These are phyloP conservation scores for Pinctada fucata DNA, from an alignment of 2,888 invertebrate genomes.

Conservation along the genomic window DNA sequence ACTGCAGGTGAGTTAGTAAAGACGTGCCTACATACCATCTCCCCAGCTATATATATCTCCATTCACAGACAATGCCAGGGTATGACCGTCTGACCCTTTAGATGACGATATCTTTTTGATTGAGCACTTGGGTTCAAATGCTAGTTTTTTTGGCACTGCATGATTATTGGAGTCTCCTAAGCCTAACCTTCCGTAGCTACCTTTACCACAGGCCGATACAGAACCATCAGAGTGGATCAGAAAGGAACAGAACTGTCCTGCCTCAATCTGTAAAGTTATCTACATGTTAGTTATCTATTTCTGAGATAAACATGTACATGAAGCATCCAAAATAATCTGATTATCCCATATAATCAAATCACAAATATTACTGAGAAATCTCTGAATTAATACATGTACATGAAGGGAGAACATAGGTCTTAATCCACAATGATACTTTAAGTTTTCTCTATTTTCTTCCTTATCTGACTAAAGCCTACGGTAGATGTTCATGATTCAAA, in stretches of 20 bases:
- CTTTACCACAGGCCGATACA: constrained; percentile 82
- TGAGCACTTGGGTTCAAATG: constrained; percentile 78
- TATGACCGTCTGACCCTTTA: constrained; percentile 83
- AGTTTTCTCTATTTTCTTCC: too few species aligned
- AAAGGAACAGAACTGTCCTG: constrained; percentile 83
- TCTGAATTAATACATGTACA: too few species aligned
- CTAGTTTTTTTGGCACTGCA: constrained; percentile 80
- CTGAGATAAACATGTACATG: too few species aligned
- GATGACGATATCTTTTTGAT: constrained; percentile 81
- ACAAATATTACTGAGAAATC: too few species aligned
- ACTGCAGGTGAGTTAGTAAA: too few species aligned
- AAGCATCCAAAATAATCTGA: too few species aligned
- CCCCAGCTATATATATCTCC: constrained; percentile 85
- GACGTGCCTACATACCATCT: constrained; percentile 78
- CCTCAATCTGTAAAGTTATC: constrained; percentile 79
- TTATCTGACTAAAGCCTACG: too few species aligned
- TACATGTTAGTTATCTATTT: background rate
- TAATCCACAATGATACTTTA: too few species aligned
- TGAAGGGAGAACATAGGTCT: too few species aligned
- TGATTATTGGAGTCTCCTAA: constrained; percentile 83
- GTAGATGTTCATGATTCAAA: too few species aligned
- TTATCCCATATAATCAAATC: too few species aligned
- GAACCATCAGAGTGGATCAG: constrained; percentile 81
- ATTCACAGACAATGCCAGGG: constrained; percentile 81
- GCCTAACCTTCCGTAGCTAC: constrained; percentile 82